A percentile compares a stretch with the other conserved stretches of the same genome.
Evolutionary conservation across 2,888 invertebrate genomes (phyloP).

Genomic region (Linyphia triangularis): DNA sequence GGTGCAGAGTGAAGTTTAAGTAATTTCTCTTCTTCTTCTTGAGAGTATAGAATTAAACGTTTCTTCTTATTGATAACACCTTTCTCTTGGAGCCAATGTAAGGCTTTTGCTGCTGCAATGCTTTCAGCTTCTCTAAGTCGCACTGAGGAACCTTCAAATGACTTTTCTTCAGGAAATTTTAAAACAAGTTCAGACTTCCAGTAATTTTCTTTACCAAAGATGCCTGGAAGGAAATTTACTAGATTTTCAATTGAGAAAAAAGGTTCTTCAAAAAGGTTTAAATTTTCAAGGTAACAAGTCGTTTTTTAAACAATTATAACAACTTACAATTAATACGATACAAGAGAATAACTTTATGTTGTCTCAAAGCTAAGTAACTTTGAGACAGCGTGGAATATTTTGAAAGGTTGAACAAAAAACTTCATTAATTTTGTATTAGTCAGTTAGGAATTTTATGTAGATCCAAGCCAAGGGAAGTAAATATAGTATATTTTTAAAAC

Average conservation of each 20-base stretch:
- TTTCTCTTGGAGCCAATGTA: conserved; percentile 74
- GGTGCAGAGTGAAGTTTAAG: conserved; percentile 39
- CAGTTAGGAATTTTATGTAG: too few species aligned
- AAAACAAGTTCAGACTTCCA: conserved; percentile 56
- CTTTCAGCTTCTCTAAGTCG: conserved; percentile 51
- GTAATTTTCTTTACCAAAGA: conserved; percentile 40
- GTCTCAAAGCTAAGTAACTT: too few species aligned
- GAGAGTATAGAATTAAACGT: conserved; percentile 67
- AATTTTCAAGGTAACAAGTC: neutral
- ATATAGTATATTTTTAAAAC: too few species aligned
- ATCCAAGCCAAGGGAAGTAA: too few species aligned
- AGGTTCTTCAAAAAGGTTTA: neutral
- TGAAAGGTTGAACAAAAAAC: too few species aligned
- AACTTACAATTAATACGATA: too few species aligned
- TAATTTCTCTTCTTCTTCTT: conserved; percentile 54
- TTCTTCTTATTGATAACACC: conserved; percentile 67
- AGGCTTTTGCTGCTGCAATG: conserved; percentile 70
- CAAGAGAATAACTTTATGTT: too few species aligned
- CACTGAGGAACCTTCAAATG: conserved; percentile 23
- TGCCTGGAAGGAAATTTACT: neutral
- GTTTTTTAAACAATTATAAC: too few species aligned
- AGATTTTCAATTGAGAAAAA: too few species aligned
- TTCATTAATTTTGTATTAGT: too few species aligned
- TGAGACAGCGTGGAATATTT: too few species aligned
- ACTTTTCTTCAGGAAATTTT: conserved; percentile 41